Conservation (phyloP, 2,888 invertebrate genomes). For the Penaeus monodon region DNA sequence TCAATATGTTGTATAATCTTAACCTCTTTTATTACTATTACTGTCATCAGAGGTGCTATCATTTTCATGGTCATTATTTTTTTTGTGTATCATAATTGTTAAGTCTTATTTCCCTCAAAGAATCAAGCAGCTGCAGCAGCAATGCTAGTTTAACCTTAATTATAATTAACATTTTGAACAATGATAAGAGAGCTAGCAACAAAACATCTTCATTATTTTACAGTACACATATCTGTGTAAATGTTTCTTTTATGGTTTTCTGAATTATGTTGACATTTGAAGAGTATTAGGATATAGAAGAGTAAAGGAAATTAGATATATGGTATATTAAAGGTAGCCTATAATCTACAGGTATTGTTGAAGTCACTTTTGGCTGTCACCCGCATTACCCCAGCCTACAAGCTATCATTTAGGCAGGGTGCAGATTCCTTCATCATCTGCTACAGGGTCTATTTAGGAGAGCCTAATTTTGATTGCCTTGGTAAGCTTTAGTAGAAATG, state of each 20-base stretch:
- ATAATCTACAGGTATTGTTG: conserved; percentile 76
- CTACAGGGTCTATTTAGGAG: conserved; percentile 87
- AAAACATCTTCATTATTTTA: too few species aligned
- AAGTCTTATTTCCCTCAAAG: too few species aligned
- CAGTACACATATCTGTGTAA: too few species aligned
- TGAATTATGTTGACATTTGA: too few species aligned
- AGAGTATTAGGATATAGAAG: too few species aligned
- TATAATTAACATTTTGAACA: too few species aligned
- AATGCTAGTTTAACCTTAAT: too few species aligned
- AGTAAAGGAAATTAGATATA: too few species aligned
- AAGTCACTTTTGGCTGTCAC: conserved; percentile 92
- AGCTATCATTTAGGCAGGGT: conserved; percentile 88
- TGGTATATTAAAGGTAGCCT: too few species aligned
- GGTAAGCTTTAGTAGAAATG: conserved; percentile 25
- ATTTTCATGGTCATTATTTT: neutral
- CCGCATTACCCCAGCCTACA: conserved; percentile 92
- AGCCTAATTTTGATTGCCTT: conserved; percentile 48
- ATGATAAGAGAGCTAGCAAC: too few species aligned
- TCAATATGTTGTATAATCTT: too few species aligned
- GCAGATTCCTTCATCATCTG: conserved; percentile 90
- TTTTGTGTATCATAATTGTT: neutral
- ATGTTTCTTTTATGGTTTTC: neutral
- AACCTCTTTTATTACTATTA: neutral
- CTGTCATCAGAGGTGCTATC: neutral
- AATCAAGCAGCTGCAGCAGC: too few species aligned